Evolutionary conservation across 2,888 invertebrate species (phyloP).

Genomic region (Seladonia tumulorum): DNA sequence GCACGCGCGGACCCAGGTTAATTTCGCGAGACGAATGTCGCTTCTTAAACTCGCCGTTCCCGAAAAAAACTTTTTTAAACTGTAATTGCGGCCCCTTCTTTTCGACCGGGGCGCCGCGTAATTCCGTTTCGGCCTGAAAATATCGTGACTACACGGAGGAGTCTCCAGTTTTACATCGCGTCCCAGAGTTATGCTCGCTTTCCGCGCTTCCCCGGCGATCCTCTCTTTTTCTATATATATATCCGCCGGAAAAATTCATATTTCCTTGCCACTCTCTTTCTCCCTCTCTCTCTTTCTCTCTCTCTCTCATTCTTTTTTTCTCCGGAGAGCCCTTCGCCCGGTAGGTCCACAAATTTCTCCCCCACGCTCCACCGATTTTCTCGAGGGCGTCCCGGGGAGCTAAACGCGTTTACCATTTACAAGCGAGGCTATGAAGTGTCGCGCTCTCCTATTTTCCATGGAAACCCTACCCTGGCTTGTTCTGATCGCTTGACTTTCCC

Average conservation of each 20-base stretch:
- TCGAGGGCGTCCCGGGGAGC: background rate
- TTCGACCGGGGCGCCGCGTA: constrained; percentile 37
- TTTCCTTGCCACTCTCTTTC: constrained; percentile 25
- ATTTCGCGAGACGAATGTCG: constrained; percentile 76
- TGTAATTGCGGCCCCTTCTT: constrained; percentile 61
- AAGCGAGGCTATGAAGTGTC: constrained; percentile 13
- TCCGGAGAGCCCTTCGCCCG: constrained; percentile 42
- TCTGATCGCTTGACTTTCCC: constrained; percentile 3
- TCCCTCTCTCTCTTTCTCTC: background rate
- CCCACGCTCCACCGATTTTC: constrained; percentile 35
- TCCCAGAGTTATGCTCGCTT: constrained; percentile 41
- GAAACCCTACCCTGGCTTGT: background rate
- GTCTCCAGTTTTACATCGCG: constrained; percentile 59
- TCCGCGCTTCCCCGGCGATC: background rate
- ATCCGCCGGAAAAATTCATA: constrained; percentile 55
- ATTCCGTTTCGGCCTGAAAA: constrained; percentile 64
- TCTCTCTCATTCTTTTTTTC: constrained; percentile 1
- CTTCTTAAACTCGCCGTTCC: constrained; percentile 66
- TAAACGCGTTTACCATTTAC: constrained; percentile 39
- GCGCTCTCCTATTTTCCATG: constrained; percentile 4
- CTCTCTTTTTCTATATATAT: constrained; percentile 3
- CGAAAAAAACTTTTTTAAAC: constrained; percentile 58
- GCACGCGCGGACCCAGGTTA: constrained; percentile 70
- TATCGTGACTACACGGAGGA: constrained; percentile 58
- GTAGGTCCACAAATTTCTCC: constrained; percentile 42